These are phyloP conservation scores for Strigamia maritima DNA, from an alignment of 2,888 invertebrate genomes.

Conservation along the genomic window DNA sequence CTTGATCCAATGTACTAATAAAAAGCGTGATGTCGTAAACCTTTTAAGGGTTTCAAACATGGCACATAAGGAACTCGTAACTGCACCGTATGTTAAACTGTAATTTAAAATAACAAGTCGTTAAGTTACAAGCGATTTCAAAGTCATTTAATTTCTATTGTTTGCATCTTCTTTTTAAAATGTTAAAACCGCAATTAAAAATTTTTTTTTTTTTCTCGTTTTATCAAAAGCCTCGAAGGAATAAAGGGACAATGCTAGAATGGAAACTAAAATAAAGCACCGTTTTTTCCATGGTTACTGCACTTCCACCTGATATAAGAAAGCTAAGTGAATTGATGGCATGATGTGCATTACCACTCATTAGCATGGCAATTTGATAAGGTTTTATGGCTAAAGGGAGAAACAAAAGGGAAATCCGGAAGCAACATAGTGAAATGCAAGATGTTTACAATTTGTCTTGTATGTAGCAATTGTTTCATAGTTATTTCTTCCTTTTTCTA, in stretches of 20 bases:
- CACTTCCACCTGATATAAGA: conserved; percentile 8
- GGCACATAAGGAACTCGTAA: too few relatives aligned
- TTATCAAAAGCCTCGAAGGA: neutral
- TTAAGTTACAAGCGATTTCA: neutral
- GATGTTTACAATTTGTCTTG: neutral
- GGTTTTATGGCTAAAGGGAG: neutral
- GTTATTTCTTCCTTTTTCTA: neutral
- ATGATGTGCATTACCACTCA: conserved; percentile 26
- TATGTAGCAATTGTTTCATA: neutral
- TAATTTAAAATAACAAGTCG: neutral
- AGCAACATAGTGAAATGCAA: neutral
- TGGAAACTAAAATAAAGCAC: neutral
- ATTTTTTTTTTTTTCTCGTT: neutral
- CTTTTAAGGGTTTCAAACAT: too few relatives aligned
- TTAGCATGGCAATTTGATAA: conserved; percentile 27
- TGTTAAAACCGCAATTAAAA: neutral
- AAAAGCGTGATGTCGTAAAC: too few relatives aligned
- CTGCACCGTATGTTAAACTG: too few relatives aligned
- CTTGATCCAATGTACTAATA: too few relatives aligned
- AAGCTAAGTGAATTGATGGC: conserved; percentile 24
- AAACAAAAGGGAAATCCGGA: neutral
- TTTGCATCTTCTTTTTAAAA: neutral
- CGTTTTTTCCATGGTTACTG: neutral
- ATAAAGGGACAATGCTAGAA: neutral
- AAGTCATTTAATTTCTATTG: neutral